Percentiles rank a stretch among this genome's conserved stretches.
These are phyloP conservation scores for Drosophila crucigera DNA, from an alignment of 2,888 invertebrate species.

Conservation along the genomic window DNA sequence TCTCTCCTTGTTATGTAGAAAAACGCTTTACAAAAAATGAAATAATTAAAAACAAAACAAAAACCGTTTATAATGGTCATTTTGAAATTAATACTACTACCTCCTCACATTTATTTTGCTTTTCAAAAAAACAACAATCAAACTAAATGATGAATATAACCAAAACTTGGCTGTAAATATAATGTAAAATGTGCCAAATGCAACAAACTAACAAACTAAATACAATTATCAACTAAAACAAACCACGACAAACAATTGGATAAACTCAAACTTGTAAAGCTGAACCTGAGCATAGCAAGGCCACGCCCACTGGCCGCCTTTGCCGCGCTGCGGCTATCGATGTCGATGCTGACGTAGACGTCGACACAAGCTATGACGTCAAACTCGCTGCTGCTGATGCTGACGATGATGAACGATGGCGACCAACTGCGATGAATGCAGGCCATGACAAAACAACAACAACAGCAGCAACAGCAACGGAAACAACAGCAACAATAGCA, in stretches of 20 bases:
- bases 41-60: slow-evolving; percentile 22
- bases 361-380: slow-evolving; percentile 42
- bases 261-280: slow-evolving; percentile 14
- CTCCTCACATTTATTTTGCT: slow-evolving; percentile 71
- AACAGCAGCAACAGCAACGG: slow-evolving; percentile 18
- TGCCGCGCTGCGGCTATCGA: slow-evolving; percentile 66
- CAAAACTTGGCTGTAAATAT: slow-evolving; percentile 22
- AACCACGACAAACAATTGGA: slow-evolving; percentile 25
- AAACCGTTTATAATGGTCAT: slow-evolving; percentile 50
- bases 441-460: slow-evolving; percentile 41
- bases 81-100: slow-evolving; percentile 61
- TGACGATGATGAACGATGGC: slow-evolving; percentile 65
- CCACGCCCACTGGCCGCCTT: slow-evolving; percentile 45
- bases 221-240: slow-evolving; percentile 10
- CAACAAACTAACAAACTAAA: slow-evolving; percentile 14
- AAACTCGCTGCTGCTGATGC: slow-evolving; percentile 29
- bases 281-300: slow-evolving; percentile 42
- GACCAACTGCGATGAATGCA: slow-evolving; percentile 44
- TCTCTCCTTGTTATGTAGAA: slow-evolving; percentile 33
- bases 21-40: slow-evolving; percentile 5
- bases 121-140: slow-evolving; percentile 41
- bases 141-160: slow-evolving; percentile 19
- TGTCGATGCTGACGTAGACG: slow-evolving; percentile 55
- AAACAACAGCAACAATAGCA: slow-evolving; percentile 37
- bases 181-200: slow-evolving; percentile 16